Base-by-base conservation (phyloP, 1,140 invertebrate species). In the Antheraea mylitta region DNA sequence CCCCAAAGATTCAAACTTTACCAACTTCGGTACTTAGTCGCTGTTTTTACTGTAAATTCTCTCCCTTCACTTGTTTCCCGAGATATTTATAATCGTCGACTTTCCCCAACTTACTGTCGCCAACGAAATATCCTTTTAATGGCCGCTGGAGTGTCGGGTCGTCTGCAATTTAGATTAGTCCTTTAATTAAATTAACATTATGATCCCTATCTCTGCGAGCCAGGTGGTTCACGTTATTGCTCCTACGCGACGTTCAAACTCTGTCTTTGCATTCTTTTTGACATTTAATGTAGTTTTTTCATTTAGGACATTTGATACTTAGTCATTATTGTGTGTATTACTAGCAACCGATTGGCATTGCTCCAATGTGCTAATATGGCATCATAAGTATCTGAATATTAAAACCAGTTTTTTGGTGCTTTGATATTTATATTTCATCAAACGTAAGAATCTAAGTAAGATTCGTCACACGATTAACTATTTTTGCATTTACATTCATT, bases 181-280 rank as follows among this genome's bases (percentile, higher is more conserved):
- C 87, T 90, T 90, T 91, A 91, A 91, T 91, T 91, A 91, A 91
- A 91, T 91, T 91, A 91, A 91, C 89, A 89, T 91, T 90, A 91
- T 89, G 86, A 91, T 91, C 84, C 86, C 85, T 87, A 91, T 91
- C 89, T 89, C 77, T 66, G 64, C 74, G 80, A 78, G 85, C 82
- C 87, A 90, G 89, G 87, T 91, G 89, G 87, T 83, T 78, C 80
- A 71, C 74, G 78, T 82, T 89, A 89, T 89, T 87, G 85, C 82
- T 72, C 77, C 42, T 10, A 18, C 67, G 73, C 42, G 18, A 8
- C 67, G 73, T 79, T 82, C 70, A 72, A 83, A 84, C 76, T 84
- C 85, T 83, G 86, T 84, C 80, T 79, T 69, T 73, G 68, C 81
- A 78, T 67, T n/a, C 11, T 66, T 70, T 76, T 70, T 66, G 67